Conservation (phyloP, 2,113 vertebrate genomes). For the Heloderma charlesbogerti region DNA sequence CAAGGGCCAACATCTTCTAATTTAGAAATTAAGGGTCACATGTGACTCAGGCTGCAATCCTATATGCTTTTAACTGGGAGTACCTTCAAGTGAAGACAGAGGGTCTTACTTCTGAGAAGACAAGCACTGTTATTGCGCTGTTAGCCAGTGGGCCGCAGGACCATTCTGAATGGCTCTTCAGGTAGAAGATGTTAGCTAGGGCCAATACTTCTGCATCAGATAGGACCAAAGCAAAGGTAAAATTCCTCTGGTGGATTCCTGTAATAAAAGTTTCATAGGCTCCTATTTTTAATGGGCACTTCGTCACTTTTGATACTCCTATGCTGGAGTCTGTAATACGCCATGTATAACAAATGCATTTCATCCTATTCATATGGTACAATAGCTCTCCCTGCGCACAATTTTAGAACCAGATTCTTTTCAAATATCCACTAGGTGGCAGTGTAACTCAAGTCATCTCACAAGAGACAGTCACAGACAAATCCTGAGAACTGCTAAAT, state of each 20-base stretch:
- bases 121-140: not conserved
- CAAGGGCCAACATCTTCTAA: not conserved
- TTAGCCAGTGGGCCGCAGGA: not conserved
- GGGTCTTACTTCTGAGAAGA: not conserved
- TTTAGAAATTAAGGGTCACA: not conserved
- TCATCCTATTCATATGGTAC: slow-evolving; percentile 5
- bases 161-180: not conserved
- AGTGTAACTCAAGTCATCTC: not conserved
- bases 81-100: not conserved
- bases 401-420: not conserved
- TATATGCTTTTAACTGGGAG: not conserved
- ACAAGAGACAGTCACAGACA: not conserved
- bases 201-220: not conserved
- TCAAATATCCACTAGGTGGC: slow-evolving; percentile 15
- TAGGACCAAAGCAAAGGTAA: not conserved
- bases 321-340: not conserved
- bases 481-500: too few species aligned
- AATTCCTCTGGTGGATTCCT: not conserved
- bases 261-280: not conserved
- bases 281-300: not conserved
- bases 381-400: not conserved
- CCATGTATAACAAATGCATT: not conserved
- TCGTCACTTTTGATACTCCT: not conserved
- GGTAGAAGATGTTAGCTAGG: too few species aligned
- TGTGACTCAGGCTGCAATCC: not conserved